Evolutionary conservation across 2,888 invertebrate species (phyloP).

Genomic region (Cinara cedri): DNA sequence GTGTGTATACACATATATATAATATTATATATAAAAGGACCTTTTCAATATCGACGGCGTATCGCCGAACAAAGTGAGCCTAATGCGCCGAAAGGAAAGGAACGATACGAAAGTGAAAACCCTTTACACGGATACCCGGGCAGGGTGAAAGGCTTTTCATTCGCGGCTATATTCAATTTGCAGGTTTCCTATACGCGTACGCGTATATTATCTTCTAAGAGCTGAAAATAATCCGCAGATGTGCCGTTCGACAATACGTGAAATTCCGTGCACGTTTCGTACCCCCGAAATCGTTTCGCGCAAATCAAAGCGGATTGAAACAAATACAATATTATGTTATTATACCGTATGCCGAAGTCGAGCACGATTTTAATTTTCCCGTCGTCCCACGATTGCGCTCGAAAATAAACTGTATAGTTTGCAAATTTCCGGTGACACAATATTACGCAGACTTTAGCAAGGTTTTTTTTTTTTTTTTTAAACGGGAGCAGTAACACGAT

Average conservation of each 20-base stretch:
- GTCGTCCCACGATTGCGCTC: neutral
- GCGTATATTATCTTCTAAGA: conserved; percentile 35
- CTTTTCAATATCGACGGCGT: conserved; percentile 53
- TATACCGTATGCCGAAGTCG: neutral
- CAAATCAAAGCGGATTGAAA: conserved; percentile 38
- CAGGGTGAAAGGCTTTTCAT: conserved; percentile 53
- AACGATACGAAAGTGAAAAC: conserved; percentile 54
- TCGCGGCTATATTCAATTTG: conserved; percentile 49
- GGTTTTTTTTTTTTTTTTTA: too few relatives aligned
- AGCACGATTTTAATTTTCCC: conserved; percentile 16
- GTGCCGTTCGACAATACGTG: neutral
- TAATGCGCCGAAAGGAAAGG: conserved; percentile 52
- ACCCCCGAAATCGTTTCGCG: conserved; percentile 14
- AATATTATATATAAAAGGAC: conserved; percentile 32
- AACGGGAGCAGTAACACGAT: too few relatives aligned
- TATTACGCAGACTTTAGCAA: too few relatives aligned
- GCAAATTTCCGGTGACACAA: neutral
- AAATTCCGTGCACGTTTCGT: conserved; percentile 45
- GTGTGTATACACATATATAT: conserved; percentile 5
- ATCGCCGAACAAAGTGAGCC: conserved; percentile 55
- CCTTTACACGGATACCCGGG: conserved; percentile 52
- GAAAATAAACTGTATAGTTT: neutral
- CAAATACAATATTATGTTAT: conserved; percentile 21
- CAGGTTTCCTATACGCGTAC: conserved; percentile 2
- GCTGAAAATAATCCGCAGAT: conserved; percentile 22